phyloP scores from a whole-genome alignment of 2,113 vertebrate species.

The Neopipo cinnamomea region DNA sequence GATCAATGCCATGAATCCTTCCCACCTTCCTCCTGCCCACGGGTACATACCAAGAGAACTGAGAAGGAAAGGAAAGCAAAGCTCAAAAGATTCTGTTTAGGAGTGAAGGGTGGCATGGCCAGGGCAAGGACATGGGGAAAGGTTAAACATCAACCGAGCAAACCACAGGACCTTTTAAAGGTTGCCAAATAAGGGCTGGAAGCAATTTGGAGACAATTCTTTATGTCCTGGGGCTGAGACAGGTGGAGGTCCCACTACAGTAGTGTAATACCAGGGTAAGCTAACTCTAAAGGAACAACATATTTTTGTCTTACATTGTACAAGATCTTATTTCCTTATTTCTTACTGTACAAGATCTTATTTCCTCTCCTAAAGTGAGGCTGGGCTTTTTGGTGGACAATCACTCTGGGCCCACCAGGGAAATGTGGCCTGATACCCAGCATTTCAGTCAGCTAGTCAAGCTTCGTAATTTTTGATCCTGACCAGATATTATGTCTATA shows the following conservation, averaged over 20 bases:
- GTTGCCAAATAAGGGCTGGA: neutral
- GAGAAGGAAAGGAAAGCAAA: neutral
- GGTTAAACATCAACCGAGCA: neutral
- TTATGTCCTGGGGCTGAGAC: neutral
- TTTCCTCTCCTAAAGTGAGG: neutral
- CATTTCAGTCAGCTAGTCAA: neutral
- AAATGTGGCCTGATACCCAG: neutral
- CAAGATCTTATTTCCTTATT: neutral
- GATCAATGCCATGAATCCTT: slow-evolving; percentile 51
- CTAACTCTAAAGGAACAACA: neutral
- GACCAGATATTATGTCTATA: neutral
- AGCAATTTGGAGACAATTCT: neutral
- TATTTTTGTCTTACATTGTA: neutral
- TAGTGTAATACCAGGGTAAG: neutral
- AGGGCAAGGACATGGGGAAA: neutral
- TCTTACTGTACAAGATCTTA: neutral
- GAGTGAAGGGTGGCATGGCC: neutral
- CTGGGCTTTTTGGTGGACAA: neutral
- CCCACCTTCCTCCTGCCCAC: slow-evolving; percentile 43
- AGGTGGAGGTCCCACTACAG: neutral
- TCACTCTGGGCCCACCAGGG: accelerated
- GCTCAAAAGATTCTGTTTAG: neutral
- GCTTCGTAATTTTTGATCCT: neutral
- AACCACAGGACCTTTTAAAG: neutral
- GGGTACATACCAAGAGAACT: neutral